These are phyloP conservation scores for Callopanchax toddi DNA, from an alignment of 2,113 vertebrate species.

Conservation along the genomic window DNA sequence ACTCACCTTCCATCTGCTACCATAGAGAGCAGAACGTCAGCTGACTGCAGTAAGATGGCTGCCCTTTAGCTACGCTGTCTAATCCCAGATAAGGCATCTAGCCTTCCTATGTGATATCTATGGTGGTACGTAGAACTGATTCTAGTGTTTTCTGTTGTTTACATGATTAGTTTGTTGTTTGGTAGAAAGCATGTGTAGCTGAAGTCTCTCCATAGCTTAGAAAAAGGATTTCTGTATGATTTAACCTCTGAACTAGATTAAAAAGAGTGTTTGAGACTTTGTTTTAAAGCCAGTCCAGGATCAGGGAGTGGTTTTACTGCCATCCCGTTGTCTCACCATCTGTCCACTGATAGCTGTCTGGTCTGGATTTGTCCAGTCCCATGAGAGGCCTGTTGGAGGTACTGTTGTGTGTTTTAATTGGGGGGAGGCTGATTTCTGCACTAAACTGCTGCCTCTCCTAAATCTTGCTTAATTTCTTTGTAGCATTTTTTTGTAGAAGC, in stretches of 20 bases:
- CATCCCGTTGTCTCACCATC: constrained; percentile 51
- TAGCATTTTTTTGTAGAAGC: constrained; percentile 55
- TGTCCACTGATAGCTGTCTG: constrained; percentile 54
- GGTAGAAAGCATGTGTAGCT: constrained; percentile 26
- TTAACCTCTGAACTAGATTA: constrained; percentile 41
- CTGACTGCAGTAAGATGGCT: no score
- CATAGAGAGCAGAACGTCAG: no score
- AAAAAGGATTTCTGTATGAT: constrained; percentile 29
- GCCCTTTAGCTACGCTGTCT: no score
- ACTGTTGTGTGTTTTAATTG: constrained; percentile 33
- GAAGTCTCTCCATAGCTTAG: background rate
- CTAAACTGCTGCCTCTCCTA: constrained; percentile 42
- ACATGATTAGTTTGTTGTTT: background rate
- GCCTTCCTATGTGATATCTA: no score
- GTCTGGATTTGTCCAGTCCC: constrained; percentile 28
- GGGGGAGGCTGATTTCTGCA: constrained; percentile 63
- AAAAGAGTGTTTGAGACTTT: constrained; percentile 34
- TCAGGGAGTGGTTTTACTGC: constrained; percentile 49
- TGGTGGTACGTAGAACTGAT: no score
- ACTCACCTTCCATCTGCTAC: no score
- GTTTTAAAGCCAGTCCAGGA: constrained; percentile 58
- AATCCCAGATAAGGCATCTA: no score
- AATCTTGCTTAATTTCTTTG: constrained; percentile 37
- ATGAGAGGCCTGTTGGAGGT: constrained; percentile 63
- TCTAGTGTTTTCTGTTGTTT: no score